These are phyloP conservation scores for Epizoanthus stellaris DNA, from an alignment of 92 coral and sea anemone genomes.

Conservation along the genomic window DNA sequence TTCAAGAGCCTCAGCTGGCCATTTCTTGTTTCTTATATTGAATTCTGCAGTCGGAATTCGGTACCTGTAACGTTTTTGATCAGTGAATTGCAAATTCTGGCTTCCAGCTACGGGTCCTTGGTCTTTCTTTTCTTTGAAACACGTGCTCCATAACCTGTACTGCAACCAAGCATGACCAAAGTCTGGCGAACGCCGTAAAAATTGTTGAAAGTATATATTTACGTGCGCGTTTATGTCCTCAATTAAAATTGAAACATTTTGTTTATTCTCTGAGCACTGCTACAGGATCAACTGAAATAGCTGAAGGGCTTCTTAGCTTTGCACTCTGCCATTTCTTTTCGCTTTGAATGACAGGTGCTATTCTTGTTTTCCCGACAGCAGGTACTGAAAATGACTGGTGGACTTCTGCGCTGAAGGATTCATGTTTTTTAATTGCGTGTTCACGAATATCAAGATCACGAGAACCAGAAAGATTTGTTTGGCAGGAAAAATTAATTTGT, in stretches of 20 bases:
- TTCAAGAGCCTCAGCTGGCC: neutral
- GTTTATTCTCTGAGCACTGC: constrained; percentile 18
- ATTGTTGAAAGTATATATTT: neutral
- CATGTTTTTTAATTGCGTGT: neutral
- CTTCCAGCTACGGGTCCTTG: neutral
- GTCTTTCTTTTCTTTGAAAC: neutral
- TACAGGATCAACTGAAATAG: constrained; percentile 6
- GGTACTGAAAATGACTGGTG: neutral
- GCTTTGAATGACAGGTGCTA: neutral
- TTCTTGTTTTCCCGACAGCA: neutral
- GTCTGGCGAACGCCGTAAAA: neutral
- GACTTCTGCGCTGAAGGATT: neutral
- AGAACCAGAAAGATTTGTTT: neutral
- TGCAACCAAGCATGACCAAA: neutral
- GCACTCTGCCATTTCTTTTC: neutral
- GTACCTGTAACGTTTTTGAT: constrained; percentile 7
- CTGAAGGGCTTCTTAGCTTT: constrained; percentile 11
- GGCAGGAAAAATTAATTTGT: neutral
- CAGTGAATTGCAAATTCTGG: neutral
- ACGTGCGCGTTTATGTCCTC: neutral
- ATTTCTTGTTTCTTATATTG: neutral
- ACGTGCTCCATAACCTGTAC: neutral
- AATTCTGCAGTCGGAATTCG: neutral
- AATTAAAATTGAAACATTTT: constrained; percentile 8
- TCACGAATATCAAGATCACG: neutral